These are phyloP conservation scores for Gymnocypris eckloni DNA, from an alignment of 2,797 vertebrate genomes.

Conservation along the genomic window DNA sequence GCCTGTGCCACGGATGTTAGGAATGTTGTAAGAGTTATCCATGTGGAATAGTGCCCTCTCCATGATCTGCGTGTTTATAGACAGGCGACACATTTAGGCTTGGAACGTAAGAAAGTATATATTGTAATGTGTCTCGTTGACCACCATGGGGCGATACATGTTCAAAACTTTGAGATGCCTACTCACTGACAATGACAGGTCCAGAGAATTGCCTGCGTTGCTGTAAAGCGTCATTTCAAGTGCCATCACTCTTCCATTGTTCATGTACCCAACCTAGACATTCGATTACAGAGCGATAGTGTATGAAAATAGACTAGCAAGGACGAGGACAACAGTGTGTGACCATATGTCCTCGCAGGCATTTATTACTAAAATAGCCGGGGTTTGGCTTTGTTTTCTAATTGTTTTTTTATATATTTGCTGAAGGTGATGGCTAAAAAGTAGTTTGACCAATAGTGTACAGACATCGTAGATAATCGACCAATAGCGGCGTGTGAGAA, in stretches of 20 bases:
- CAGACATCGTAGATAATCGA: not conserved
- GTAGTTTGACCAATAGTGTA: not conserved
- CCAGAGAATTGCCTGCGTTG: slow-evolving; percentile 88
- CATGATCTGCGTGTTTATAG: slow-evolving; percentile 78
- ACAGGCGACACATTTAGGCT: not conserved
- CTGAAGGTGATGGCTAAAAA: not conserved
- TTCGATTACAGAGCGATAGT: not conserved
- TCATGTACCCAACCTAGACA: slow-evolving; percentile 88
- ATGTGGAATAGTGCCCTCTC: slow-evolving; percentile 91
- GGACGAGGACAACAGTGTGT: not conserved
- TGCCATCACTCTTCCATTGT: slow-evolving; percentile 85
- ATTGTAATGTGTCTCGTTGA: not conserved
- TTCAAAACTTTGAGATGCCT: not conserved
- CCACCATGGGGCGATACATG: not conserved
- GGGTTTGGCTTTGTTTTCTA: not conserved
- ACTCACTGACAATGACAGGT: slow-evolving; percentile 89
- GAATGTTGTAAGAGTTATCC: slow-evolving; percentile 91
- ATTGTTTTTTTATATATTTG: not conserved
- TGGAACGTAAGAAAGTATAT: not conserved
- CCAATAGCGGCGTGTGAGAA: not conserved
- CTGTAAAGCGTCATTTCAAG: slow-evolving; percentile 86
- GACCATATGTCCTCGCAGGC: not conserved
- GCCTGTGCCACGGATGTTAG: slow-evolving; percentile 84
- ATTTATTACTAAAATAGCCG: not conserved
- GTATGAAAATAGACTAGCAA: not conserved